Evolutionary conservation across 2,888 invertebrate genomes (phyloP).

Genomic region (Coelopa pilipes): DNA sequence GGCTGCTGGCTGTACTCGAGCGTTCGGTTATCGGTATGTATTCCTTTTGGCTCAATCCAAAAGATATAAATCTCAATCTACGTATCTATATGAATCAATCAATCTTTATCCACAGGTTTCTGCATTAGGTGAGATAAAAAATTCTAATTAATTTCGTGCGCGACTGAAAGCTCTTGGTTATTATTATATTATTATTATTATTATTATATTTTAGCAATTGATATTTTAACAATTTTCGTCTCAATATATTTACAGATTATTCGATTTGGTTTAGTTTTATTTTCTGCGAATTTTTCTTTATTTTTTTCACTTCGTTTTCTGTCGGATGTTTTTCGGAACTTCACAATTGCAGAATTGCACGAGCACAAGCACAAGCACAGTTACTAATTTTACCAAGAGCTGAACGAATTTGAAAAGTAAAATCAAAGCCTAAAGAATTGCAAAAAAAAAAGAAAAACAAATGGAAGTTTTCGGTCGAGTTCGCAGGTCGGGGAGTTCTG

Average conservation of each 20-base stretch:
- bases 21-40: background rate
- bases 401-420: slow-evolving; percentile 32
- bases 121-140: background rate
- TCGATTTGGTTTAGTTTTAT: background rate
- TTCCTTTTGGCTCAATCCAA: slow-evolving; percentile 23
- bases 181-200: slow-evolving; percentile 1
- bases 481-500: slow-evolving; percentile 2
- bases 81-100: no score
- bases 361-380: slow-evolving; percentile 47
- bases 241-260: background rate
- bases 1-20: slow-evolving; percentile 16
- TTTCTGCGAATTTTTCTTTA: background rate
- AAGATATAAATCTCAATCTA: slow-evolving; percentile 2
- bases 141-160: background rate
- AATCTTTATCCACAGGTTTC: slow-evolving; percentile 23
- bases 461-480: background rate
- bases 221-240: slow-evolving; percentile 18
- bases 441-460: background rate
- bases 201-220: background rate
- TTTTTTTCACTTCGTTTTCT: slow-evolving; percentile 45
- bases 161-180: background rate
- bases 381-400: slow-evolving; percentile 41
- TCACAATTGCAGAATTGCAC: slow-evolving; percentile 46
- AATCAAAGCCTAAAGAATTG: background rate
- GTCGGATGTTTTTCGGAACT: slow-evolving; percentile 39